Percentiles rank a stretch among this genome's conserved stretches.
These are phyloP conservation scores for Telmatochromis sp. DNA, from an alignment of 2,113 vertebrate species.

Conservation along the genomic window DNA sequence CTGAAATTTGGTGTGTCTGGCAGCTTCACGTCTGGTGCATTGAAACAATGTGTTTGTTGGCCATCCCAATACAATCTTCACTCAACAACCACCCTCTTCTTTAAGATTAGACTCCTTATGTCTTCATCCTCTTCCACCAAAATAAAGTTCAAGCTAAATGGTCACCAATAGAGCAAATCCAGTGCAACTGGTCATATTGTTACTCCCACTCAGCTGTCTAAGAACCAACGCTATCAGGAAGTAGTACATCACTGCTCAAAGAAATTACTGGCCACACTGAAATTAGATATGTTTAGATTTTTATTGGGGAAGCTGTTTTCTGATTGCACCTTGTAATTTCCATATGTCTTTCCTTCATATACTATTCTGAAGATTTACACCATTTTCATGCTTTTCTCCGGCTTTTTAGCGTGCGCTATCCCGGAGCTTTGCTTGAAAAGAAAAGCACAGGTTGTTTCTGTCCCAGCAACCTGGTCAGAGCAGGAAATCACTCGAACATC, in stretches of 20 bases:
- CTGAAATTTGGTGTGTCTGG: background rate
- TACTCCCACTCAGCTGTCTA: background rate
- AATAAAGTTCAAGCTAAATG: background rate
- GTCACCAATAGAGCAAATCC: background rate
- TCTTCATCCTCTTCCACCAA: background rate
- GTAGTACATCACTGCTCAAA: background rate
- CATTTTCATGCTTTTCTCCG: background rate
- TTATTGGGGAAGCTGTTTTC: background rate
- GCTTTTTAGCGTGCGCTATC: background rate
- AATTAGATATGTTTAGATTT: background rate
- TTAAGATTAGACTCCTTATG: background rate
- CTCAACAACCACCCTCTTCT: accelerated
- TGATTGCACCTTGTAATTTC: background rate
- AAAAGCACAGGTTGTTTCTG: constrained; percentile 59
- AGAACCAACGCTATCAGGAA: background rate
- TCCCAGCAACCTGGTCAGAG: constrained; percentile 14
- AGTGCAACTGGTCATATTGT: background rate
- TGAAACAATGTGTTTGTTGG: background rate
- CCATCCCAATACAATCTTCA: background rate
- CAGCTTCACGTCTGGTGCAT: background rate
- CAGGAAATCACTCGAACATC: constrained; percentile 29
- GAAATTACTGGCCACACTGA: background rate
- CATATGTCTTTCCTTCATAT: background rate
- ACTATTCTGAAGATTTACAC: accelerated
- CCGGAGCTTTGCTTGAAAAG: background rate